Evolutionary conservation across 2,797 vertebrate species (phyloP).

Genomic region (Loriculus beryllinus): DNA sequence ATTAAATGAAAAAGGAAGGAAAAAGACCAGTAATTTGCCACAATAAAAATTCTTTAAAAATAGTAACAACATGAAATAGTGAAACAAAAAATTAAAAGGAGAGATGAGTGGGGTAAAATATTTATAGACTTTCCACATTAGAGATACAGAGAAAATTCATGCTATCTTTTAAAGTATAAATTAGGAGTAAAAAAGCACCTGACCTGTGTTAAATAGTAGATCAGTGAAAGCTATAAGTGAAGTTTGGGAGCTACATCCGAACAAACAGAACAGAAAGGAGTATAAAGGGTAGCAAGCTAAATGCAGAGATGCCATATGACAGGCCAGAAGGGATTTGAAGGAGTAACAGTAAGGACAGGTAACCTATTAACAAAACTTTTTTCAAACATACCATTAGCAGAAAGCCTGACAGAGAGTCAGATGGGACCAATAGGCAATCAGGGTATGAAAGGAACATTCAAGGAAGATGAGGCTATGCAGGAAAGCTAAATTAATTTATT

Average conservation of each 20-base stretch:
- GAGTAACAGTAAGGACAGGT: constrained; percentile 17
- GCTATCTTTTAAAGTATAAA: not conserved
- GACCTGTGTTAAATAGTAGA: not conserved
- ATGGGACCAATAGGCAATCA: constrained; percentile 45
- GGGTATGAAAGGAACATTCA: constrained; percentile 30
- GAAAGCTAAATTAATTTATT: constrained; percentile 57
- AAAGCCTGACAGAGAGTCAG: constrained; percentile 39
- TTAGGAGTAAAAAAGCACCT: not conserved
- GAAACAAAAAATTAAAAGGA: not conserved
- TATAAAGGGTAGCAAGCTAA: not conserved
- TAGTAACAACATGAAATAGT: not conserved
- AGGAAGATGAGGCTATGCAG: constrained; percentile 42
- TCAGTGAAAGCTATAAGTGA: not conserved
- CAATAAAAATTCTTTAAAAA: not conserved
- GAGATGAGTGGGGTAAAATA: not conserved
- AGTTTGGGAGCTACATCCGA: not conserved
- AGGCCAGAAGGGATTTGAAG: constrained; percentile 22
- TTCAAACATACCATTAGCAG: constrained; percentile 16
- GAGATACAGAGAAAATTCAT: not conserved
- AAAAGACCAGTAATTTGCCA: not conserved
- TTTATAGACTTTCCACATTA: not conserved
- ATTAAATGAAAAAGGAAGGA: not conserved
- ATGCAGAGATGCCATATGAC: not conserved
- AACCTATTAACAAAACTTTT: constrained; percentile 37
- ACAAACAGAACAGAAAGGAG: not conserved